Percentiles rank a stretch among this genome's conserved stretches.
Evolutionary conservation across 2,113 vertebrate species (phyloP).

Genomic region (Nothoprocta pentlandii): DNA sequence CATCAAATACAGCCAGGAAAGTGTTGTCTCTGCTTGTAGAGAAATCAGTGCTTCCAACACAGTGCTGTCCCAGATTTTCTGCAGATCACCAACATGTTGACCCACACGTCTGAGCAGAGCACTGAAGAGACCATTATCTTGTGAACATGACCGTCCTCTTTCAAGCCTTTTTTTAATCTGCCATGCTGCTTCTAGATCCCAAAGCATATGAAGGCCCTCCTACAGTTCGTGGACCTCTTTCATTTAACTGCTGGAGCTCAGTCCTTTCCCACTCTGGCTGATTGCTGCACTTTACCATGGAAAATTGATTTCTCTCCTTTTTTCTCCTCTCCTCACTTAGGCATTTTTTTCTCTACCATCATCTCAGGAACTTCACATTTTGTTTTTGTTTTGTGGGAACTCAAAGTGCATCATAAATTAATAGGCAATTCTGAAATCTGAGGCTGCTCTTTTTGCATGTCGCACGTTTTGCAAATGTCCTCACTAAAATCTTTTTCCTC

Average conservation of each 20-base stretch:
- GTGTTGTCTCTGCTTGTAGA: neutral
- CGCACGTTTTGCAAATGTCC: neutral
- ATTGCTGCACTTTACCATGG: neutral
- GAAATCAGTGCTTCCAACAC: rapidly evolving
- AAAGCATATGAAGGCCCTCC: neutral
- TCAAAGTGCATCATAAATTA: neutral
- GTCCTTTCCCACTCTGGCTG: neutral
- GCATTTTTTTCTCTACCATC: neutral
- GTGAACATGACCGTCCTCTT: neutral
- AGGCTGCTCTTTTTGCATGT: neutral
- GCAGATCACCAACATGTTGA: rapidly evolving
- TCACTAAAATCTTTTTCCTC: neutral
- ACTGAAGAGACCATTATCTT: rapidly evolving
- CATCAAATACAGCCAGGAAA: neutral
- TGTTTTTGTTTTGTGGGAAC: neutral
- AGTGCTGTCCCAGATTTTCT: neutral
- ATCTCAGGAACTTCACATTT: neutral
- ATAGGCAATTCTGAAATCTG: neutral
- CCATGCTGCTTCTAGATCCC: neutral
- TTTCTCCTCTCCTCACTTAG: neutral
- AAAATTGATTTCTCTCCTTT: neutral
- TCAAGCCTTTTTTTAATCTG: neutral
- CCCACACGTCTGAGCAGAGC: rapidly evolving
- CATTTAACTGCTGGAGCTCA: neutral
- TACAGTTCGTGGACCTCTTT: neutral